These are phyloP conservation scores for Shargacucullia verbasci DNA, from an alignment of 2,888 invertebrate genomes.

Conservation along the genomic window DNA sequence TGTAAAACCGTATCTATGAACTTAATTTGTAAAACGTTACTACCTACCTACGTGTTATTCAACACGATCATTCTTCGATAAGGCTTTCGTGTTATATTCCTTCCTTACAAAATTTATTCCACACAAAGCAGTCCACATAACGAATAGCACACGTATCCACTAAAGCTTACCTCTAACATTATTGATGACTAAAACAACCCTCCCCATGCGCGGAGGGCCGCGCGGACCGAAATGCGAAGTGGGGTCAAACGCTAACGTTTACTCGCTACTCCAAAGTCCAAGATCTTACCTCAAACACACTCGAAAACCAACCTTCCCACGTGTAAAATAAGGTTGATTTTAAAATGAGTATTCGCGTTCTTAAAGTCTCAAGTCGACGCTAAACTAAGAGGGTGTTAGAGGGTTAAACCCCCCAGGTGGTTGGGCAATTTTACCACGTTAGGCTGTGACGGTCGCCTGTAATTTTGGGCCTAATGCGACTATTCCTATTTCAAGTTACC, in stretches of 20 bases:
- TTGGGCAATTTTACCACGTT: slow-evolving; percentile 87
- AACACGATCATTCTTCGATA: too few species aligned
- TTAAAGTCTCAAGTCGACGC: slow-evolving; percentile 64
- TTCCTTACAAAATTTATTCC: neutral
- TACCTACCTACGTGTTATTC: too few species aligned
- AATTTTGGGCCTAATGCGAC: slow-evolving; percentile 89
- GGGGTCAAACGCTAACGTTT: slow-evolving; percentile 86
- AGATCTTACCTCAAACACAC: slow-evolving; percentile 39
- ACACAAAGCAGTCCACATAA: slow-evolving; percentile 45
- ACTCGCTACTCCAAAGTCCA: slow-evolving; percentile 60
- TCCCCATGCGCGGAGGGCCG: slow-evolving; percentile 63
- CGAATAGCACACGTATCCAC: slow-evolving; percentile 74
- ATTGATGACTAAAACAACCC: slow-evolving; percentile 86
- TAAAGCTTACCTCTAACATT: slow-evolving; percentile 84
- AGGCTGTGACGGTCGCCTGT: slow-evolving; percentile 88
- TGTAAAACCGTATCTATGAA: too few species aligned
- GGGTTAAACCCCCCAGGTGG: slow-evolving; percentile 84
- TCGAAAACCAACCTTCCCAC: slow-evolving; percentile 26
- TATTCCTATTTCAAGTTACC: slow-evolving; percentile 88
- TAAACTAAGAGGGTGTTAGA: slow-evolving; percentile 69
- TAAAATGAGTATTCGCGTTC: slow-evolving; percentile 27
- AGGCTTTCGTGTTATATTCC: too few species aligned
- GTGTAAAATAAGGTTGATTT: slow-evolving; percentile 43
- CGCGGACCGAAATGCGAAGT: slow-evolving; percentile 82
- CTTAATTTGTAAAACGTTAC: too few species aligned